Evolutionary conservation across 2,888 invertebrate species (phyloP).

Genomic region (Teinopalpus imperialis): DNA sequence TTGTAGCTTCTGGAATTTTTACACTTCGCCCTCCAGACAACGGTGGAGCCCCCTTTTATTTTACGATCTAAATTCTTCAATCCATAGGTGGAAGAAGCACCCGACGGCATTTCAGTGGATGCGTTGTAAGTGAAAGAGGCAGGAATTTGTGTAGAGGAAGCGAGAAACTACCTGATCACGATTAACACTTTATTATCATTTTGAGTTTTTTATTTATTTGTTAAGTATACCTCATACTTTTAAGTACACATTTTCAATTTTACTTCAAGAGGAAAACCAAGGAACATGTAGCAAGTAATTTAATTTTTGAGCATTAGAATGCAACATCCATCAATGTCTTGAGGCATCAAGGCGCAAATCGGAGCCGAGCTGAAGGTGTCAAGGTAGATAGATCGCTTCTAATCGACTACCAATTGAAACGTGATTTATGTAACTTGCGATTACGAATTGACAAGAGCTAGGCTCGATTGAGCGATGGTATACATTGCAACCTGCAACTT

Average conservation of each 20-base stretch:
- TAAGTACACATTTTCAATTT: too few relatives aligned
- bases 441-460: constrained; percentile 28
- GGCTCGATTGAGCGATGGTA: constrained; percentile 2
- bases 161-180: constrained; percentile 41
- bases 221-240: too few relatives aligned
- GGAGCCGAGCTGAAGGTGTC: constrained; percentile 54
- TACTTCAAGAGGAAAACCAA: too few relatives aligned
- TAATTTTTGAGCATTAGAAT: constrained; percentile 33
- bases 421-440: constrained; percentile 43
- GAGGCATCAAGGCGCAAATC: constrained; percentile 50
- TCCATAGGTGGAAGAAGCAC: constrained; percentile 67
- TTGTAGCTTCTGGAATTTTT: constrained; percentile 44
- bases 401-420: constrained; percentile 48
- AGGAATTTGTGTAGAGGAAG: constrained; percentile 49
- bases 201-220: too few relatives aligned
- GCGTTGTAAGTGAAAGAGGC: constrained; percentile 36
- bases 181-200: constrained; percentile 44
- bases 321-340: constrained; percentile 64
- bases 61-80: constrained; percentile 79
- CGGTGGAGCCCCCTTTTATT: constrained; percentile 65
- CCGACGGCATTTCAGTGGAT: constrained; percentile 55
- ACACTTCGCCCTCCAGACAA: constrained; percentile 52
- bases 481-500: too few relatives aligned
- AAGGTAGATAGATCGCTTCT: constrained; percentile 48
- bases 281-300: constrained; percentile 19